Evolutionary conservation across 2,888 invertebrate genomes (phyloP).

Genomic region (Rotaria sp.): DNA sequence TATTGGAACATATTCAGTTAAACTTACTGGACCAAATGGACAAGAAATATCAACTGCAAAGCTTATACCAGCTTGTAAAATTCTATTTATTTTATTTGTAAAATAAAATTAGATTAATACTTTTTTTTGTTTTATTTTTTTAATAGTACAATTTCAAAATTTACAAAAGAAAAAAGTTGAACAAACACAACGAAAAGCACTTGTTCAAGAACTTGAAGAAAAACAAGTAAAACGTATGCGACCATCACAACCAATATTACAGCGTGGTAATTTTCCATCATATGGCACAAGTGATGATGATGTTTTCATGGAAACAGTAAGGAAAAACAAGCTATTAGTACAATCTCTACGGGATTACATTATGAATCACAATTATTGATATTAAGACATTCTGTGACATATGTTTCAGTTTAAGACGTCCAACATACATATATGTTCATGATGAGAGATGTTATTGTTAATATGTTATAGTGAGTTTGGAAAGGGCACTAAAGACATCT

Average conservation of each 20-base stretch:
- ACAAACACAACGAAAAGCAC: not conserved
- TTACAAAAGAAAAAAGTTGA: conserved; percentile 16
- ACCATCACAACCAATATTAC: not conserved
- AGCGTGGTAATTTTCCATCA: not conserved
- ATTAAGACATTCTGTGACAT: no score
- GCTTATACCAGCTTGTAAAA: not conserved
- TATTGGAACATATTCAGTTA: conserved; percentile 18
- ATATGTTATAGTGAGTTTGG: no score
- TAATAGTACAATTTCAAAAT: not conserved
- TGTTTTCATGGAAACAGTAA: not conserved
- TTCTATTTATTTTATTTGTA: not conserved
- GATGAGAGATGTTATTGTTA: no score
- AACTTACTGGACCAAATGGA: not conserved
- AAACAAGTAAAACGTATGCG: conserved; percentile 6
- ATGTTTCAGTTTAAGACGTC: no score
- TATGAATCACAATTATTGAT: no score
- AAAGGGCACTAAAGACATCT: no score
- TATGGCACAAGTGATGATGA: conserved; percentile 28
- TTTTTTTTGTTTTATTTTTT: not conserved
- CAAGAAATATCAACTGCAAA: not conserved
- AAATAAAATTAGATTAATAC: not conserved
- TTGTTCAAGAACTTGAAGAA: not conserved
- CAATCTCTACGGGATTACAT: no score
- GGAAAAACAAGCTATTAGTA: no score
- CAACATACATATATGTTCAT: no score